phyloP scores from a whole-genome alignment of 2,888 invertebrate species.

The Pollenia angustigena region DNA sequence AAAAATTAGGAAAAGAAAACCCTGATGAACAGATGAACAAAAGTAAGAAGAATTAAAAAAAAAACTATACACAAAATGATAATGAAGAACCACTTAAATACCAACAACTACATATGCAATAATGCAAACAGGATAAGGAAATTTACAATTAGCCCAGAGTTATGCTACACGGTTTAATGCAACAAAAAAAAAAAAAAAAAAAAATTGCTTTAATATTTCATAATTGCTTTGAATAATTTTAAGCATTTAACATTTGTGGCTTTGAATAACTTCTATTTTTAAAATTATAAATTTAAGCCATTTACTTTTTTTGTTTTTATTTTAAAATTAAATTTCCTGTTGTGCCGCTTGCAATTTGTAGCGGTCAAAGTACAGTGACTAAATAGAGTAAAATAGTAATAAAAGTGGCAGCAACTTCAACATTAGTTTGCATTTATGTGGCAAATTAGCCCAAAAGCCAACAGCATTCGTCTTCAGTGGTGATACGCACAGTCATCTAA shows the following conservation, averaged over 20 bases:
- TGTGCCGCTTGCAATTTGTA: not conserved
- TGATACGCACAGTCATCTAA: conserved; percentile 45
- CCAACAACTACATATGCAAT: not conserved
- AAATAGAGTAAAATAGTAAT: conserved; percentile 15
- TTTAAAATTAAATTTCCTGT: not conserved
- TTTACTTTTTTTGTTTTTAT: too few relatives aligned
- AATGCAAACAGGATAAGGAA: not conserved
- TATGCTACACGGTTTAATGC: too few relatives aligned
- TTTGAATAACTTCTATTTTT: too few relatives aligned
- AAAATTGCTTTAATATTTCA: too few relatives aligned
- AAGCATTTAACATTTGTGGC: not conserved
- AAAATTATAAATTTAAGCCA: too few relatives aligned
- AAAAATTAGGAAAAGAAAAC: not conserved
- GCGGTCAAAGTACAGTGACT: conserved; percentile 28
- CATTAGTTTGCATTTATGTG: conserved; percentile 40
- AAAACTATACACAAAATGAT: not conserved
- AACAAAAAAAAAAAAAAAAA: too few relatives aligned
- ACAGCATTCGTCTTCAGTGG: conserved; percentile 60
- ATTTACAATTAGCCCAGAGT: not conserved
- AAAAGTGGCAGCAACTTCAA: conserved; percentile 7
- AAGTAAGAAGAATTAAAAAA: conserved; percentile 7
- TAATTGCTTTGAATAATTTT: not conserved
- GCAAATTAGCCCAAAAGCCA: conserved; percentile 63
- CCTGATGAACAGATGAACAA: not conserved
- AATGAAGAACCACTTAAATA: not conserved